These are phyloP conservation scores for Elgonia sp. DNA, from an alignment of 2,888 invertebrate genomes.

Conservation along the genomic window DNA sequence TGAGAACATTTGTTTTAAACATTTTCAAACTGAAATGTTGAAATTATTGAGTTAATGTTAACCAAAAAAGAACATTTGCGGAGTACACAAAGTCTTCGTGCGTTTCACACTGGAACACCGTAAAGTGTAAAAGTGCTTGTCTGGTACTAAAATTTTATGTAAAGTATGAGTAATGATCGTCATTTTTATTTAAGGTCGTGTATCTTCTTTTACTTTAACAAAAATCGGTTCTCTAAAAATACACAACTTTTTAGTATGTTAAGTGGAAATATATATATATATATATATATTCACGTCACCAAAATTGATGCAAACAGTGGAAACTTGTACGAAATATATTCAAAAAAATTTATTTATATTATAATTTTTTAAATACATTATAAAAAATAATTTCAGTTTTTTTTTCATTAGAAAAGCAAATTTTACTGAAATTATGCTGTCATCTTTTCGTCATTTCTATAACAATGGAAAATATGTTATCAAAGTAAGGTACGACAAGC, in stretches of 20 bases:
- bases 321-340: too few relatives aligned
- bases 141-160: slow-evolving; percentile 53
- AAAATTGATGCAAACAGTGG: neutral
- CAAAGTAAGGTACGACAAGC: neutral
- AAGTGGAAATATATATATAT: slow-evolving; percentile 8
- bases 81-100: slow-evolving; percentile 32
- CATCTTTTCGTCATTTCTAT: neutral
- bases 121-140: slow-evolving; percentile 36
- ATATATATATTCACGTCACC: neutral
- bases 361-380: too few relatives aligned
- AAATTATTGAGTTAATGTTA: slow-evolving; percentile 27
- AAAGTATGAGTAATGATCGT: slow-evolving; percentile 56
- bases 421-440: too few relatives aligned
- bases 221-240: slow-evolving; percentile 40
- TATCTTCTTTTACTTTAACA: slow-evolving; percentile 39
- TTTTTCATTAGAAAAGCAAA: too few relatives aligned
- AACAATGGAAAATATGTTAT: neutral
- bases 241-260: slow-evolving; percentile 25
- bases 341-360: too few relatives aligned
- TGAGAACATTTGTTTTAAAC: neutral
- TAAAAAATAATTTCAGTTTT: too few relatives aligned
- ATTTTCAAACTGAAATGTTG: neutral
- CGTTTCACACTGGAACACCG: slow-evolving; percentile 29
- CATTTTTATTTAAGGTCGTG: slow-evolving; percentile 46
- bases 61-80: slow-evolving; percentile 38